Evolutionary conservation across 2,888 invertebrate species (phyloP), one percentile per base, ranked within the genome.

Genomic region (Hemithea aestivaria): DNA sequence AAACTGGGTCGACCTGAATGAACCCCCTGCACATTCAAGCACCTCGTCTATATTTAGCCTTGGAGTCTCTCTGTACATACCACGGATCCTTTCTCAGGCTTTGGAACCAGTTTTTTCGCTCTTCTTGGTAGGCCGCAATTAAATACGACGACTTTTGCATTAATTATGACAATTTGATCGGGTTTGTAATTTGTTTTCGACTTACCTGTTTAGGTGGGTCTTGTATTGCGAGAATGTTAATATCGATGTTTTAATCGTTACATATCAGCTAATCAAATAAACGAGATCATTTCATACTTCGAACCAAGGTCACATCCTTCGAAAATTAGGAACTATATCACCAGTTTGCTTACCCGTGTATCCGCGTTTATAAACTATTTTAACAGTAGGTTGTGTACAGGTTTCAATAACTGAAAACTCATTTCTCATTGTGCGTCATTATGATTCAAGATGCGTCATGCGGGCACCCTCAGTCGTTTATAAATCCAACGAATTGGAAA

Each of bases 1-100:
- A 62, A 81, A 75, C 72, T 79, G 67, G 82, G 84, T 74, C 82
- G 73, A 62, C 56, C 68, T 84, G 77, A 85, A 84, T 84, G 82
- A 67, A 73, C 58, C 69, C 62, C 72, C 66, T 57, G 65, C 70
- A 75, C 76, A 74, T 78, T 78, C 75, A 75, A 63, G 58, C 66
- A 66, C 60, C 51, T 38, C 40, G 25, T 59, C 72, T 82, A 83
- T 83, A 75, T 82, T 74, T 82, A 79, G 74, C 60, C 49, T 40
- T 45, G 52, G 58, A 58, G 69, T 16, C 16, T 16, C 3, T 16
- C 2, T 45, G 52, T 59, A 59, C 68, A 62, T 64, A 61, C 61
- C 61, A 62, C 61, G 56, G 53, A 57, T 61, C 55, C 61, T 55
- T 62, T 31, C 57, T 53, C 65, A 53, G 36, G 50, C 33, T 42